Evolutionary conservation across 1,140 invertebrate genomes (phyloP).

Genomic region (Mercenaria mercenaria): DNA sequence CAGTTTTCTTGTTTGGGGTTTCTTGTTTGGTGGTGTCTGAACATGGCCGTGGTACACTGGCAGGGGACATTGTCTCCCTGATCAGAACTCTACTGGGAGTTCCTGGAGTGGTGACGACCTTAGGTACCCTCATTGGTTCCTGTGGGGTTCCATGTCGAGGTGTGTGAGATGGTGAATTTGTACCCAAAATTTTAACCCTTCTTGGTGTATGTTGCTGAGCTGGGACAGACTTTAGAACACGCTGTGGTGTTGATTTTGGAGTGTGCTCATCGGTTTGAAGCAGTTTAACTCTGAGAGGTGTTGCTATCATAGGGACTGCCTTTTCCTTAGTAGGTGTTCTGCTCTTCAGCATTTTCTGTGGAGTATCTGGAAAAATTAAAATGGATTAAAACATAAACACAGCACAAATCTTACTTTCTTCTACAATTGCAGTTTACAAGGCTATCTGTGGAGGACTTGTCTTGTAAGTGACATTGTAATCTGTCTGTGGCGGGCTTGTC

Average conservation of each 20-base stretch:
- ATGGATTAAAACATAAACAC: too few relatives aligned
- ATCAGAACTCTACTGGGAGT: neutral
- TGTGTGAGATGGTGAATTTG: neutral
- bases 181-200: neutral
- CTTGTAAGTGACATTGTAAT: too few relatives aligned
- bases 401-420: too few relatives aligned
- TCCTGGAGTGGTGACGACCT: neutral
- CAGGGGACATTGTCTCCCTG: neutral
- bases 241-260: constrained; percentile 5
- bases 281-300: neutral
- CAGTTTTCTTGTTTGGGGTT: neutral
- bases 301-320: neutral
- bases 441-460: too few relatives aligned
- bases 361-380: too few relatives aligned
- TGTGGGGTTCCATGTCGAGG: neutral
- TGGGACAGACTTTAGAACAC: neutral
- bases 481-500: too few relatives aligned
- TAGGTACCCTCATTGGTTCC: neutral
- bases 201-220: neutral
- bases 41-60: neutral
- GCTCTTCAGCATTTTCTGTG: neutral
- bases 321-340: neutral
- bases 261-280: neutral
- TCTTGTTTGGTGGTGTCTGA: neutral
- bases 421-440: too few relatives aligned